A percentile compares a stretch with the other conserved stretches of the same genome.
phyloP scores from a whole-genome alignment of 2,113 vertebrate genomes.

The Piprites chloris region DNA sequence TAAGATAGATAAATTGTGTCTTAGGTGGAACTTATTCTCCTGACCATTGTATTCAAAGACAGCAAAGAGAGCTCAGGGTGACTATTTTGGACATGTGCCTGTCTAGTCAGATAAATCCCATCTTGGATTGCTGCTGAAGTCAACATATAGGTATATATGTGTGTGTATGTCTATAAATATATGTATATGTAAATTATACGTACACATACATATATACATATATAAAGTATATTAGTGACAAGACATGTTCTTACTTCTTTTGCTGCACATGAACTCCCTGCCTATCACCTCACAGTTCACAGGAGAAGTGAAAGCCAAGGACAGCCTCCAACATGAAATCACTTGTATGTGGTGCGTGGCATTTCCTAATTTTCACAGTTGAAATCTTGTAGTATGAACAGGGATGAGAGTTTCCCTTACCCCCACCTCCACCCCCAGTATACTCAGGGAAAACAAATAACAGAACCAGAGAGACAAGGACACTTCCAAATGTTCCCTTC shows the following conservation, averaged over 20 bases:
- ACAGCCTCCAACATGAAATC: not conserved
- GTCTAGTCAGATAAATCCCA: not conserved
- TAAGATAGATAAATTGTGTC: not conserved
- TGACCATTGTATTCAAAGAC: not conserved
- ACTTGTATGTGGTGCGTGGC: not conserved
- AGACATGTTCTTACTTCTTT: not conserved
- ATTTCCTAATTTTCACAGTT: not conserved
- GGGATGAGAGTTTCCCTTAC: not conserved
- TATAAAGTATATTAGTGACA: not conserved
- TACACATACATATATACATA: too few relatives aligned
- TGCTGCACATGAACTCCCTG: not conserved
- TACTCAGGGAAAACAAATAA: not conserved
- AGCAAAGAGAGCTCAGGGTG: not conserved
- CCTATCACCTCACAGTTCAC: not conserved
- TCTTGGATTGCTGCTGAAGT: not conserved
- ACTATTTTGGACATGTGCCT: not conserved
- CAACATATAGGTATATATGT: not conserved
- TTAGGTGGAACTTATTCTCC: not conserved
- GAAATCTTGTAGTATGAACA: not conserved
- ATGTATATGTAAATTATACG: too few relatives aligned
- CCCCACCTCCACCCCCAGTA: not conserved
- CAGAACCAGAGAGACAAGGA: not conserved
- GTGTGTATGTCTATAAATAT: not conserved
- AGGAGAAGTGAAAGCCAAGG: not conserved
- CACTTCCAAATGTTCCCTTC: not conserved